These are phyloP conservation scores for Solen grandis DNA, from an alignment of 1,140 invertebrate genomes.

Conservation along the genomic window DNA sequence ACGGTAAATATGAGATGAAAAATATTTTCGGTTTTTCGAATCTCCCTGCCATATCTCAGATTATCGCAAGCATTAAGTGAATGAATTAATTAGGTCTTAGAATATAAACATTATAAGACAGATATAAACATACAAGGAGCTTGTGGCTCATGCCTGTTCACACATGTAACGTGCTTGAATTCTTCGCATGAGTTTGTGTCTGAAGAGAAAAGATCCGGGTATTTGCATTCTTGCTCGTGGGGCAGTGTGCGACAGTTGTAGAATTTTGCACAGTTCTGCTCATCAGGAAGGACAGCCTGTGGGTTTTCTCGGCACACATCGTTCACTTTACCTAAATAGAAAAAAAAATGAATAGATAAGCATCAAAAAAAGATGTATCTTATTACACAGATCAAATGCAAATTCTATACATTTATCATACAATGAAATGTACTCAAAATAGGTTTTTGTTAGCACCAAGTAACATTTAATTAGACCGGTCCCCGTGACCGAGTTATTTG, in stretches of 20 bases:
- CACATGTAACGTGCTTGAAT: slow-evolving; percentile 58
- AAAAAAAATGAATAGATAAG: background rate
- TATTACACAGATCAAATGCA: background rate
- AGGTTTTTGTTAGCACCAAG: background rate
- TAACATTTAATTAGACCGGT: background rate
- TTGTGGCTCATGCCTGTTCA: slow-evolving; percentile 52
- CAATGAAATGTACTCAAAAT: background rate
- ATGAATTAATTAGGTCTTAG: too few species aligned
- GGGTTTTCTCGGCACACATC: slow-evolving; percentile 33
- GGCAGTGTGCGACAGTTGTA: slow-evolving; percentile 11
- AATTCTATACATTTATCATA: background rate
- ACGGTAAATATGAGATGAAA: too few species aligned
- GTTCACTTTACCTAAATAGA: slow-evolving; percentile 12
- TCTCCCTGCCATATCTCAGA: too few species aligned
- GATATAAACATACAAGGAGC: slow-evolving; percentile 62
- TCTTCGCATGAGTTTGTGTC: slow-evolving; percentile 36
- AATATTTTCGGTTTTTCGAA: too few species aligned
- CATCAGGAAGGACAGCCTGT: slow-evolving; percentile 17
- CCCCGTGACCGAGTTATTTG: background rate
- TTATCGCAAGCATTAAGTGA: too few species aligned
- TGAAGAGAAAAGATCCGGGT: slow-evolving; percentile 57
- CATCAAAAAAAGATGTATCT: background rate
- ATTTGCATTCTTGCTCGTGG: slow-evolving; percentile 47
- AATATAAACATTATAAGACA: too few species aligned
- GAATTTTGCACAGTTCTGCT: slow-evolving; percentile 39